Percentiles rank a stretch among this genome's conserved stretches.
These are phyloP conservation scores for Coendou prehensilis DNA, from an alignment of 2,797 vertebrate genomes.

Conservation along the genomic window DNA sequence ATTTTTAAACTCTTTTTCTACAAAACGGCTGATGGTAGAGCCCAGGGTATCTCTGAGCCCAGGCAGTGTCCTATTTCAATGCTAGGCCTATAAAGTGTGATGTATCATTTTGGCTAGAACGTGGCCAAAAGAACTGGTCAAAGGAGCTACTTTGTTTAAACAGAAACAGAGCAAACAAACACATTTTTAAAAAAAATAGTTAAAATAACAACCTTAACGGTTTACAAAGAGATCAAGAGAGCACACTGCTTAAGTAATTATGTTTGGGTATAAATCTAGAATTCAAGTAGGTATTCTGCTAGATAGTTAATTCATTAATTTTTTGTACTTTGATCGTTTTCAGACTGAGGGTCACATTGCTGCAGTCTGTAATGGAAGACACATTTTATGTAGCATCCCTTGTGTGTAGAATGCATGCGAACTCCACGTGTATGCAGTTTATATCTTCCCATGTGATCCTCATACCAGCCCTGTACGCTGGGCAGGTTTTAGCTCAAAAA, in stretches of 20 bases:
- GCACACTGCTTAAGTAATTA: not conserved
- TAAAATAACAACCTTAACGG: not conserved
- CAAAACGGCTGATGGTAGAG: not conserved
- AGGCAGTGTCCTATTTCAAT: not conserved
- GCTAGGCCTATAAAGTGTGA: not conserved
- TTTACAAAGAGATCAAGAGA: not conserved
- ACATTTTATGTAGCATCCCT: not conserved
- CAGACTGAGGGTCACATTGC: not conserved
- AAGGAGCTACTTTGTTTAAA: conserved; percentile 17
- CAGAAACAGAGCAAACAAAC: conserved; percentile 37
- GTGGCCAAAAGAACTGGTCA: not conserved
- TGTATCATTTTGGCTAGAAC: not conserved
- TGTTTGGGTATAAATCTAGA: conserved; percentile 52
- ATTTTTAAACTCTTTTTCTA: conserved; percentile 24
- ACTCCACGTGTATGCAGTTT: not conserved
- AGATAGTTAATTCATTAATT: conserved; percentile 12
- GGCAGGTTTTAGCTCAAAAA: conserved; percentile 25
- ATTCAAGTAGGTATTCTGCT: conserved; percentile 59
- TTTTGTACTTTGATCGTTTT: conserved; percentile 57
- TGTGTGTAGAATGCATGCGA: not conserved
- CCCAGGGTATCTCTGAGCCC: not conserved
- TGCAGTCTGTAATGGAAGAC: not conserved
- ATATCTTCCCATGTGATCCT: not conserved
- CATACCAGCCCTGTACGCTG: not conserved
- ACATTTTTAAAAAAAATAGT: not conserved